Evolutionary conservation across 1,140 invertebrate species (phyloP).

Genomic region (Bombyx mori): ASM3026992v2 NC_085117.1:10618001-10618500

Average conservation of each 20-base stretch:
- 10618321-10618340: background rate
- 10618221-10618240: slow-evolving; percentile 38
- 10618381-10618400: background rate
- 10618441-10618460: slow-evolving; percentile 19
- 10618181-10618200: slow-evolving; percentile 36
- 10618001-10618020: slow-evolving; percentile 55
- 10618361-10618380: slow-evolving; percentile 1
- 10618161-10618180: slow-evolving; percentile 48
- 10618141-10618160: slow-evolving; percentile 47
- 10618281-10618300: background rate
- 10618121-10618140: slow-evolving; percentile 54
- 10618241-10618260: background rate
- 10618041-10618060: slow-evolving; percentile 45
- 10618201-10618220: slow-evolving; percentile 46
- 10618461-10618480: slow-evolving; percentile 4
- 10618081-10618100: slow-evolving; percentile 27
- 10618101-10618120: slow-evolving; percentile 30
- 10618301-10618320: background rate
- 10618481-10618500: background rate
- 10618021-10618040: slow-evolving; percentile 39
- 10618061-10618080: slow-evolving; percentile 45
- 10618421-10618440: slow-evolving; percentile 27
- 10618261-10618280: background rate
- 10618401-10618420: background rate
- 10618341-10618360: background rate